Evolutionary conservation across 1,140 invertebrate genomes (phyloP).

Genomic region (Leptonema lineaticorne): DNA sequence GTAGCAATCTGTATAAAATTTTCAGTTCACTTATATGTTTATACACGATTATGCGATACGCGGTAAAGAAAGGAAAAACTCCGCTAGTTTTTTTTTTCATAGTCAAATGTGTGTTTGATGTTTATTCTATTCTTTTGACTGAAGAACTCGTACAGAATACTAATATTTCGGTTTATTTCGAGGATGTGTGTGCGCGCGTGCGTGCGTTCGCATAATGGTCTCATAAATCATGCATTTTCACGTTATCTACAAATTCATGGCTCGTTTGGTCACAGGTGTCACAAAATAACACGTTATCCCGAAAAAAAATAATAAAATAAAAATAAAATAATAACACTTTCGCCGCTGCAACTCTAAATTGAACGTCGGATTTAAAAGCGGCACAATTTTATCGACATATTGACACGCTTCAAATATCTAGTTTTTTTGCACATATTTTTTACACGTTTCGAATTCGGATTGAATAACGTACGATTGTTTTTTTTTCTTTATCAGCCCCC

Average conservation of each 20-base stretch:
- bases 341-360: too few species aligned
- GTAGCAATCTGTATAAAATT: too few species aligned
- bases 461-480: too few species aligned
- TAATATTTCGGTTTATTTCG: constrained; percentile 3
- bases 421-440: too few species aligned
- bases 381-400: background rate
- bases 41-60: too few species aligned
- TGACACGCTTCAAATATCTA: background rate
- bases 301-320: constrained; percentile 10
- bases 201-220: constrained; percentile 2
- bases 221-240: constrained; percentile 17
- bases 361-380: background rate
- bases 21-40: too few species aligned
- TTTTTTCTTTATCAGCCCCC: too few species aligned
- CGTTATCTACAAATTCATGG: constrained; percentile 28
- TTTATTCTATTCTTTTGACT: background rate
- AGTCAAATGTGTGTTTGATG: constrained; percentile 13
- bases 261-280: constrained; percentile 25
- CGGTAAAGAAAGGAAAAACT: too few species aligned
- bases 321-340: too few species aligned
- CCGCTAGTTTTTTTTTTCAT: too few species aligned
- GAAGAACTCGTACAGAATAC: background rate
- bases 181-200: background rate
- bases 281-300: constrained; percentile 14
- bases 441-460: too few species aligned